Percentiles rank a stretch among this genome's conserved stretches.
These are phyloP conservation scores for Tetropium fuscum DNA, from an alignment of 2,888 invertebrate genomes.

Conservation along the genomic window DNA sequence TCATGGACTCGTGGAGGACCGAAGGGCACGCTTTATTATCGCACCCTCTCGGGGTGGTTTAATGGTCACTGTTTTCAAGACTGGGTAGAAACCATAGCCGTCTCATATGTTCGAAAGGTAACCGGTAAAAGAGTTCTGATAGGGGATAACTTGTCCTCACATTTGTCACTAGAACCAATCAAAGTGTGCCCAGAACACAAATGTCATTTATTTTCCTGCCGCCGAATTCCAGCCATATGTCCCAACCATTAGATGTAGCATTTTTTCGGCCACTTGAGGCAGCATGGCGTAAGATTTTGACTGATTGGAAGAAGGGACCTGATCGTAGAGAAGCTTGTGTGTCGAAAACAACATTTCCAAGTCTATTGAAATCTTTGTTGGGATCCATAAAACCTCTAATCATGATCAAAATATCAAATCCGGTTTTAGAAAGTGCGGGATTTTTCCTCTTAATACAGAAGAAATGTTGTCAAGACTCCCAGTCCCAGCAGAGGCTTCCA, in stretches of 20 bases:
- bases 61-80: constrained; percentile 22
- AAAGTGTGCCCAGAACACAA: constrained; percentile 23
- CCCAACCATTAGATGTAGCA: constrained; percentile 21
- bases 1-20: background rate
- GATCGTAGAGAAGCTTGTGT: constrained; percentile 19
- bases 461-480: background rate
- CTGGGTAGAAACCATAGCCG: constrained; percentile 20
- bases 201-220: constrained; percentile 30
- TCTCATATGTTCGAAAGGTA: constrained; percentile 20
- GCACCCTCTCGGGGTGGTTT: constrained; percentile 24
- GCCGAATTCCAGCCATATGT: constrained; percentile 23
- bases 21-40: background rate
- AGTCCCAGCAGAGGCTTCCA: background rate
- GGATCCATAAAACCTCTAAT: constrained; percentile 7
- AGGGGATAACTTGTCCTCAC: constrained; percentile 21
- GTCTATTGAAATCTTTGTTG: constrained; percentile 22
- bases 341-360: constrained; percentile 16
- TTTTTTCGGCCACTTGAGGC: constrained; percentile 29
- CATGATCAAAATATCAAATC: too few species aligned
- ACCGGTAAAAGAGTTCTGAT: constrained; percentile 15
- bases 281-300: constrained; percentile 30
- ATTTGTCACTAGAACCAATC: constrained; percentile 21
- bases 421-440: background rate
- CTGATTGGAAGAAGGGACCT: constrained; percentile 24
- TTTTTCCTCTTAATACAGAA: background rate